A percentile compares a stretch with the other conserved stretches of the same genome.
These are phyloP conservation scores for Acanthosepion pharaonis DNA, from an alignment of 2,888 invertebrate species.

Conservation along the genomic window DNA sequence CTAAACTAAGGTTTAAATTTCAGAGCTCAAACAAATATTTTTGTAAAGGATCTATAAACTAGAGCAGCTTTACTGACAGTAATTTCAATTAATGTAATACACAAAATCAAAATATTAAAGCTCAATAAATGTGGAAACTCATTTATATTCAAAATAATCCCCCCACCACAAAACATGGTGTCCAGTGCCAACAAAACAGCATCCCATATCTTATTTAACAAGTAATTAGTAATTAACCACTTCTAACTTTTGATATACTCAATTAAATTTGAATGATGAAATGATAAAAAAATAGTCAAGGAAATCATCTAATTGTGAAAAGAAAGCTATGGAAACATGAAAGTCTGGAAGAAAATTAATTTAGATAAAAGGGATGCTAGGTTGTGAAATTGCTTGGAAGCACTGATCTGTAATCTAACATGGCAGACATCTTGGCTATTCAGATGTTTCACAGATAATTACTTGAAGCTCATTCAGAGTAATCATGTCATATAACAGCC, in stretches of 20 bases:
- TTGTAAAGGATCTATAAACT: no score
- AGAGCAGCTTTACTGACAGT: no score
- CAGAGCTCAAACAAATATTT: no score
- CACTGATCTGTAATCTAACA: conserved; percentile 33
- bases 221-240: background rate
- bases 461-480: conserved; percentile 20
- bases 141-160: no score
- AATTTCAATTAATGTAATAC: no score
- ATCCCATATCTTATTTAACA: no score
- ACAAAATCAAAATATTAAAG: no score
- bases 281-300: background rate
- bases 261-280: conserved; percentile 18
- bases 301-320: background rate
- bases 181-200: no score
- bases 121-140: no score
- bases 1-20: no score
- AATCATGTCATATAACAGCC: conserved; percentile 18
- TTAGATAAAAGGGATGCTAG: background rate
- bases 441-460: conserved; percentile 18
- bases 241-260: conserved; percentile 33
- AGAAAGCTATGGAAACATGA: background rate
- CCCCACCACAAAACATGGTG: no score
- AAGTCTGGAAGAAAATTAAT: conserved; percentile 33
- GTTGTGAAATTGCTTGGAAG: conserved; percentile 2
- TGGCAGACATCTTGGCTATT: background rate